Base-by-base conservation (phyloP, 2,113 vertebrate genomes). In the Typhlomys cinereus region DNA sequence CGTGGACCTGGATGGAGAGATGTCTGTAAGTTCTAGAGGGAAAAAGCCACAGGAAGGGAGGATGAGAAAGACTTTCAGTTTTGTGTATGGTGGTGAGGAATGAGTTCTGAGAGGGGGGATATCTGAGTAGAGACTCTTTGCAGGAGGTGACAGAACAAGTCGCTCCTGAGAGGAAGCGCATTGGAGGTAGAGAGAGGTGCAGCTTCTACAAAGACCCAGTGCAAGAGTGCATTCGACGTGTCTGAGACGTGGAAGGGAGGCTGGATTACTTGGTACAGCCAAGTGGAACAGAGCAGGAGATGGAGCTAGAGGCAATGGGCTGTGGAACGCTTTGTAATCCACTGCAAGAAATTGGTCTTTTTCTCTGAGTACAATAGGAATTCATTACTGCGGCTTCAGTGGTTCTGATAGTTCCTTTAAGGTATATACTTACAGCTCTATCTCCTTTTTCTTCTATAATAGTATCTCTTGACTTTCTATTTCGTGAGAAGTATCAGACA, bases 181-280 rank as follows among this genome's bases (percentile, higher is more conserved):
- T 29, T 61, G 14, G 2, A 70, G 78, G 61, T 31, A 57, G 50
- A 69, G 69, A 64, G 46, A 70, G 64, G 44, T 75, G 15, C 7
- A 61, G 66, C 34, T 8, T 2, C n/a, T 70, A 21, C 46, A 39
- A 71, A 80, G 71, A 54, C 61, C 80, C 78, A 48, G 29, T 46
- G 59, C 20, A 0, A 5, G 2, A 39, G 7, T 0, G 0, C 50
- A 66, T 13, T 44, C 11, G 0, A 11, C 11, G 14, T 44, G 48
- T 36, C 64, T 20, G 29, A 36, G 46, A 44, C 54, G 34, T 8
- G 41, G 87, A 27, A 4, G 4, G 52, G 62, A 29, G 50, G 3
- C 61, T 54, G 2, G 9, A 2, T 20, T 29, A 50, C 36, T 80
- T 12, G n/a, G 57, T 27, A 25, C 31, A n/a, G 34, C 7, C 44